phyloP scores from a whole-genome alignment of 1,140 invertebrate species.

The Oedothorax gibbosus region DNA sequence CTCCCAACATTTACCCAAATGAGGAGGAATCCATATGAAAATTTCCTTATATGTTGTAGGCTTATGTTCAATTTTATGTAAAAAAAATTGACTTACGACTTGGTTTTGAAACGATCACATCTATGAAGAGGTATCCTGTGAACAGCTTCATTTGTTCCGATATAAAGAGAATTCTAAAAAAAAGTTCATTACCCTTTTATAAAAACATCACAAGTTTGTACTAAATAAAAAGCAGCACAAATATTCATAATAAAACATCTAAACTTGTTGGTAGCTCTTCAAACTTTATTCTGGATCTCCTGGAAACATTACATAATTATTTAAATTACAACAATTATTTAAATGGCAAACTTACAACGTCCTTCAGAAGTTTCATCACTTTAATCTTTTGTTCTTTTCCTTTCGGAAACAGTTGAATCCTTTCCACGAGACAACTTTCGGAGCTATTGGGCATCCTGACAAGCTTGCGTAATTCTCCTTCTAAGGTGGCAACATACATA shows the following conservation, averaged over 20 bases:
- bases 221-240: not conserved
- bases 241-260: not conserved
- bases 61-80: not conserved
- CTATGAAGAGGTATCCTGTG: conserved; percentile 80
- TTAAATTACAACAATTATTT: no score
- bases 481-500: conserved; percentile 82
- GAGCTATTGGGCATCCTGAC: conserved; percentile 77
- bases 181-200: not conserved
- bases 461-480: conserved; percentile 84
- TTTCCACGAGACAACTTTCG: conserved; percentile 85
- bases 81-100: conserved; percentile 64
- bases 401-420: conserved; percentile 79
- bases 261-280: no score
- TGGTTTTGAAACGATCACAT: conserved; percentile 79
- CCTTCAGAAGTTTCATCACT: conserved; percentile 82
- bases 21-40: no score
- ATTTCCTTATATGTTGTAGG: no score
- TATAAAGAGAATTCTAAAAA: conserved; percentile 80
- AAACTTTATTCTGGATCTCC: no score
- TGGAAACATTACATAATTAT: no score
- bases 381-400: conserved; percentile 72
- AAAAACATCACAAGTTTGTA: not conserved
- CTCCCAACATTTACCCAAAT: no score
- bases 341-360: conserved; percentile 74
- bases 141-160: conserved; percentile 80